Evolutionary conservation across 2,888 invertebrate genomes (phyloP).

Genomic region (Himalopsyche japonica): DNA sequence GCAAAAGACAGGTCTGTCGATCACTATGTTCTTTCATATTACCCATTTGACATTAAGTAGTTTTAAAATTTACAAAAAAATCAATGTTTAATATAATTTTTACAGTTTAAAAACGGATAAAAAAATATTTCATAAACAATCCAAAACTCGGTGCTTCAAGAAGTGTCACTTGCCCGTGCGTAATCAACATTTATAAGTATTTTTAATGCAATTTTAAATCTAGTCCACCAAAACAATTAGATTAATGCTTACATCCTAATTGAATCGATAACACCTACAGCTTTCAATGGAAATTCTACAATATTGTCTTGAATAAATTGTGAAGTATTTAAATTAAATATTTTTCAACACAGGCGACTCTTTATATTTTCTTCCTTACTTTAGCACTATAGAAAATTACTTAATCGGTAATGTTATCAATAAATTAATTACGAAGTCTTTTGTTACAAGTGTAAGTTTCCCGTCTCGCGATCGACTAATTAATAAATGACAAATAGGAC

Average conservation of each 20-base stretch:
- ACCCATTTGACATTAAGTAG: no score
- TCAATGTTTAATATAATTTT: no score
- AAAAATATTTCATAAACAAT: no score
- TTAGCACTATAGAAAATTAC: not conserved
- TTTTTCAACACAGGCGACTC: not conserved
- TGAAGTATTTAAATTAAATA: not conserved
- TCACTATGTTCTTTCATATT: no score
- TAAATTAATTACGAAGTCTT: not conserved
- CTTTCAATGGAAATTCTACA: not conserved
- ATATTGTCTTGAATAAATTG: constrained; percentile 1
- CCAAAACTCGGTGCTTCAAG: no score
- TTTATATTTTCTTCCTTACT: not conserved
- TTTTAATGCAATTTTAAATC: not conserved
- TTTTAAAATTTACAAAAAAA: no score
- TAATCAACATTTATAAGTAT: not conserved
- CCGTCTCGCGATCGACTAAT: not conserved
- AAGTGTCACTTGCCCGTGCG: not conserved
- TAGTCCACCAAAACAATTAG: not conserved
- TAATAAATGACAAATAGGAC: not conserved
- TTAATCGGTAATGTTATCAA: not conserved
- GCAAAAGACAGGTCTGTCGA: no score
- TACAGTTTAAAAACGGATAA: no score
- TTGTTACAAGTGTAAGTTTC: not conserved
- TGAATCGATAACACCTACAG: not conserved
- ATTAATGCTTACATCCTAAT: not conserved